Conservation (phyloP, 2,797 vertebrate species). For the Channa striata region DNA sequence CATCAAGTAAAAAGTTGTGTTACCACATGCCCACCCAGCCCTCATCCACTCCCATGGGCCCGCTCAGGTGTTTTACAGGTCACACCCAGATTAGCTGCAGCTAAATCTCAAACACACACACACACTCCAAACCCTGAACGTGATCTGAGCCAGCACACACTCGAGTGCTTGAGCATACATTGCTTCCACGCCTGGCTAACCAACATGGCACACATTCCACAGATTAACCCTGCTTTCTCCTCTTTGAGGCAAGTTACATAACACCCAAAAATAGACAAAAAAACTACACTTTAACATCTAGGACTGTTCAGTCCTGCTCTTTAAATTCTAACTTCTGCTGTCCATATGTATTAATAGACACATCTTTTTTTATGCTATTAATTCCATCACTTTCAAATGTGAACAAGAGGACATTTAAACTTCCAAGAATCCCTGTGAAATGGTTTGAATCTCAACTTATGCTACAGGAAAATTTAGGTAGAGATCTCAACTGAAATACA, state of each 20-base stretch:
- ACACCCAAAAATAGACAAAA: no score
- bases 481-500: not conserved
- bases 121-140: slow-evolving; percentile 6
- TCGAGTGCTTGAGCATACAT: slow-evolving; percentile 2
- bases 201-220: slow-evolving; percentile 62
- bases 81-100: slow-evolving; percentile 74
- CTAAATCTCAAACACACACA: not conserved
- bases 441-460: not conserved
- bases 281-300: not conserved
- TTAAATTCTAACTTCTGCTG: not conserved
- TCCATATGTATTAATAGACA: not conserved
- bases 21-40: slow-evolving; percentile 60
- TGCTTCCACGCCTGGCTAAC: slow-evolving; percentile 60
- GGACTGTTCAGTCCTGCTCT: slow-evolving; percentile 36
- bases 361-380: no score
- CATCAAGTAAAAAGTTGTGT: slow-evolving; percentile 42
- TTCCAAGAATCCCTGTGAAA: not conserved
- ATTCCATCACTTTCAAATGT: no score
- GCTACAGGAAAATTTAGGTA: not conserved
- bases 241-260: not conserved
- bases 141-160: not conserved
- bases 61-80: slow-evolving; percentile 62
- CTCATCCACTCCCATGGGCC: slow-evolving; percentile 25
- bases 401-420: no score
- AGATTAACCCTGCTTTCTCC: slow-evolving; percentile 45